Conservation (phyloP, 2,888 invertebrate species). For the Aphrophora alni region DNA sequence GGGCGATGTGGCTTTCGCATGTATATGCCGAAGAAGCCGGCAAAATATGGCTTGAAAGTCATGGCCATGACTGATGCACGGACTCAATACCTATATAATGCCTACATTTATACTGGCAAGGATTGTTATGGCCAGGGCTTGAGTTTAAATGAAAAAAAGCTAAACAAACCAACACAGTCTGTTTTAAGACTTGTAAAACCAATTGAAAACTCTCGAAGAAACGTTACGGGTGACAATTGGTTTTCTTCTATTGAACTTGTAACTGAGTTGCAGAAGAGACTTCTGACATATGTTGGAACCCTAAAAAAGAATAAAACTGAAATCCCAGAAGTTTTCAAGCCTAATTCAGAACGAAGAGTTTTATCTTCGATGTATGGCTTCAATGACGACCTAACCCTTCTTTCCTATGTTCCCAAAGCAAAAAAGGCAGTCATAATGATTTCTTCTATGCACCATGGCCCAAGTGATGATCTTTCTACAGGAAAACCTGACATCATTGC, state of each 20-base stretch:
- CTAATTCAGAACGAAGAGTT: slow-evolving; percentile 21
- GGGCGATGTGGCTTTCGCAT: not conserved
- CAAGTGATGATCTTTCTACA: not conserved
- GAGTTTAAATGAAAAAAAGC: slow-evolving; percentile 39
- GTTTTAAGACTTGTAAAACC: slow-evolving; percentile 51
- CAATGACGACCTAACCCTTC: slow-evolving; percentile 41
- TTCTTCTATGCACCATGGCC: slow-evolving; percentile 41
- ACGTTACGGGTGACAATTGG: slow-evolving; percentile 54
- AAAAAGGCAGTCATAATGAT: slow-evolving; percentile 34
- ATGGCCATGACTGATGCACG: slow-evolving; percentile 12
- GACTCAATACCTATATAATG: slow-evolving; percentile 20
- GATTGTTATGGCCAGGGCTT: not conserved
- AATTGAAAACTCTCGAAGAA: slow-evolving; percentile 50
- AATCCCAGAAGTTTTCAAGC: slow-evolving; percentile 37
- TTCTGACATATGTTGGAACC: slow-evolving; percentile 38
- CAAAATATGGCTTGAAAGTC: slow-evolving; percentile 44
- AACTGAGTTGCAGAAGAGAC: slow-evolving; percentile 36
- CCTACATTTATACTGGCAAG: slow-evolving; percentile 14
- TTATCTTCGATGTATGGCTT: slow-evolving; percentile 31
- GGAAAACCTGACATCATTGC: slow-evolving; percentile 39
- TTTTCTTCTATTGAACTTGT: slow-evolving; percentile 52
- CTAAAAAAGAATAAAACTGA: slow-evolving; percentile 40
- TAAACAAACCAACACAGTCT: slow-evolving; percentile 51
- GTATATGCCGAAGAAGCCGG: slow-evolving; percentile 47
- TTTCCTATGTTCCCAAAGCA: too few species aligned